These are phyloP conservation scores for Notothenia coriiceps DNA, from an alignment of 2,113 vertebrate genomes.

Conservation along the genomic window DNA sequence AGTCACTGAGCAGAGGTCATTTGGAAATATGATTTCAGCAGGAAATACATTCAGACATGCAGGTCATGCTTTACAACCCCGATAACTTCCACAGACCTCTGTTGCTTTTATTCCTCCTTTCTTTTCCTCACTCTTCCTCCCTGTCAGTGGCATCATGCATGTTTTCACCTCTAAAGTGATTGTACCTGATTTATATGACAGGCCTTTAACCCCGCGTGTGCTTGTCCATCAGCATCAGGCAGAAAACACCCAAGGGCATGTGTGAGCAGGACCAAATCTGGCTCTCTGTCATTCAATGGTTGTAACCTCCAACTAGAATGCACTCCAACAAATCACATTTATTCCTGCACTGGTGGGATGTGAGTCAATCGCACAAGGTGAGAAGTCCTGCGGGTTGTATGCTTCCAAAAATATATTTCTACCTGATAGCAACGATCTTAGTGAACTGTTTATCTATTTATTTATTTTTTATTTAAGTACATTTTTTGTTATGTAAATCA, in stretches of 20 bases:
- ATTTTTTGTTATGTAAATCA: background rate
- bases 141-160: slow-evolving; percentile 75
- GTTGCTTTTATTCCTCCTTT: slow-evolving; percentile 42
- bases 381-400: slow-evolving; percentile 22
- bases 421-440: slow-evolving; percentile 1
- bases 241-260: slow-evolving; percentile 81
- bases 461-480: background rate
- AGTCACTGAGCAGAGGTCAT: slow-evolving; percentile 60
- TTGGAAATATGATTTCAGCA: slow-evolving; percentile 61
- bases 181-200: slow-evolving; percentile 83
- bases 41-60: slow-evolving; percentile 48
- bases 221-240: slow-evolving; percentile 80
- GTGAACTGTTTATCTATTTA: background rate
- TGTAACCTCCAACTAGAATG: slow-evolving; percentile 73
- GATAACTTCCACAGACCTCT: slow-evolving; percentile 50
- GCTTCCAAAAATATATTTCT: slow-evolving; percentile 36
- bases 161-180: slow-evolving; percentile 83
- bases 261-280: slow-evolving; percentile 76
- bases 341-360: slow-evolving; percentile 59
- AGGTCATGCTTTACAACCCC: slow-evolving; percentile 32
- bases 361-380: slow-evolving; percentile 60
- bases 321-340: slow-evolving; percentile 77
- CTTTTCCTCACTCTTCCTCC: slow-evolving; percentile 33
- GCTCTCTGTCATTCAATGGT: slow-evolving; percentile 76
- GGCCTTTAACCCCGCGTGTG: slow-evolving; percentile 82